Conservation (phyloP, 2,113 vertebrate genomes). For the Otocyon megalotis region DNA sequence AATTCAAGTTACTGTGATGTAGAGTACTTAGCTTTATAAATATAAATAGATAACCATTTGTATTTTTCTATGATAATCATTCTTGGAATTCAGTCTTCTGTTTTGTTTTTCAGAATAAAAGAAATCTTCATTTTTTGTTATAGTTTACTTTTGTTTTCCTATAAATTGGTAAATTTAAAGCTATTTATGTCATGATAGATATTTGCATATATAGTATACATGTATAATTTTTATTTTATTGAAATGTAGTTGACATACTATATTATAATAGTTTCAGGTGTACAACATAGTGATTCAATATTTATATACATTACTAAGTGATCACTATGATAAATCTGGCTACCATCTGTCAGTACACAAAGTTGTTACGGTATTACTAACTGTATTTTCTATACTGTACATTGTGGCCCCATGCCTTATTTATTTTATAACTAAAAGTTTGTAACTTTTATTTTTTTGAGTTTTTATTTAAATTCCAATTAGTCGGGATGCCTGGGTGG, state of each 20-base stretch:
- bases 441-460: neutral
- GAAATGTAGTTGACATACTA: neutral
- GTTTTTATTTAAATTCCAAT: neutral
- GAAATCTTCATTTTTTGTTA: neutral
- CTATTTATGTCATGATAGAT: neutral
- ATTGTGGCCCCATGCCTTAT: neutral
- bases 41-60: neutral
- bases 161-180: neutral
- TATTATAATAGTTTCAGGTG: neutral
- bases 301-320: neutral
- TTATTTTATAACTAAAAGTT: neutral
- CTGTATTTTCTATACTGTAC: neutral
- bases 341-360: neutral
- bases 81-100: neutral
- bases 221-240: neutral
- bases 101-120: neutral
- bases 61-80: conserved; percentile 13
- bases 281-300: neutral
- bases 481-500: too few relatives aligned
- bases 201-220: neutral
- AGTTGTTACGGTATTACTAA: neutral
- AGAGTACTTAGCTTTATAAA: neutral
- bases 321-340: neutral
- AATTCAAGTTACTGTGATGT: neutral
- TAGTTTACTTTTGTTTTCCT: neutral